A percentile compares a stretch with the other conserved stretches of the same genome.
phyloP scores from a whole-genome alignment of 2,797 vertebrate species.

The Spheniscus humboldti region DNA sequence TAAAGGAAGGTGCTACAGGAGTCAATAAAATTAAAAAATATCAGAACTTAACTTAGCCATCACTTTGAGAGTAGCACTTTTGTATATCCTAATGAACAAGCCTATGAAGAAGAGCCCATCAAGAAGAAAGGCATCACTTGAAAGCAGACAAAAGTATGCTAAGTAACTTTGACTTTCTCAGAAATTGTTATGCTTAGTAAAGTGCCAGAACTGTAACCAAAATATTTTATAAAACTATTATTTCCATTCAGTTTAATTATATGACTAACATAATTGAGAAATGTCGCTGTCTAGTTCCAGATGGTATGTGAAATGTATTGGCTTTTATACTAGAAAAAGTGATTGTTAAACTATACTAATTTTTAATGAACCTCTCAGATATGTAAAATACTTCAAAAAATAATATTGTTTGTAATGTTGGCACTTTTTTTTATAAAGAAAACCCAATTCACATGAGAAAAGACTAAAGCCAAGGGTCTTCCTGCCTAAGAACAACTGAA shows the following conservation, averaged over 20 bases:
- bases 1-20: not conserved
- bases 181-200: not conserved
- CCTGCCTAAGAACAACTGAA: not conserved
- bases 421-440: not conserved
- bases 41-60: not conserved
- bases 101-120: not conserved
- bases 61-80: not conserved
- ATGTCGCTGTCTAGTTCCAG: not conserved
- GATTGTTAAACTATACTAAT: not conserved
- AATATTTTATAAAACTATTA: constrained; percentile 26
- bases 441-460: not conserved
- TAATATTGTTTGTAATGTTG: not conserved
- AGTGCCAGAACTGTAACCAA: not conserved
- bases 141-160: not conserved
- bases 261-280: not conserved
- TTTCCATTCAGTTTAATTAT: constrained; percentile 32
- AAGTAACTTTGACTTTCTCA: not conserved
- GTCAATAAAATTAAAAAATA: not conserved
- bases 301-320: not conserved
- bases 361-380: constrained; percentile 12
- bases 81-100: not conserved
- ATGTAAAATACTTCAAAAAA: not conserved
- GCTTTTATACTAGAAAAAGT: constrained; percentile 7
- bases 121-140: not conserved
- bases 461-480: not conserved